Conservation (phyloP, 2,888 invertebrate genomes). For the Dicyrtomina minuta region DNA sequence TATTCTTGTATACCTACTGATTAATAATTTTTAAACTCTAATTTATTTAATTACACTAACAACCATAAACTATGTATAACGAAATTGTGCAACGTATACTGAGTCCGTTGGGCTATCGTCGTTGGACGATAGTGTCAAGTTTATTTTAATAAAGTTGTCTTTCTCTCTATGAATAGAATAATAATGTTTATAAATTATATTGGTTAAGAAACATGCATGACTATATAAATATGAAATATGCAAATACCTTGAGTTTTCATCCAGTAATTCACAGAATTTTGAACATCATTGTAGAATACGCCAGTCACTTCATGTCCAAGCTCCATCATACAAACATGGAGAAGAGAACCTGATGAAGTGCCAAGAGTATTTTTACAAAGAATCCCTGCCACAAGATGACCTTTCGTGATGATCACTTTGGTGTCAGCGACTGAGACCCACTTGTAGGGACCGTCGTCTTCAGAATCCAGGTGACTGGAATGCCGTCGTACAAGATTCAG, state of each 20-base stretch:
- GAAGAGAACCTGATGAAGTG: slow-evolving; percentile 92
- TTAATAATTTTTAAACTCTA: too few relatives aligned
- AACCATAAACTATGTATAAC: too few relatives aligned
- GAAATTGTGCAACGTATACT: too few relatives aligned
- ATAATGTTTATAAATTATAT: too few relatives aligned
- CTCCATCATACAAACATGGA: slow-evolving; percentile 97
- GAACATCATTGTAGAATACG: slow-evolving; percentile 97
- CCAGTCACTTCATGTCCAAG: slow-evolving; percentile 94
- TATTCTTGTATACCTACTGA: too few relatives aligned
- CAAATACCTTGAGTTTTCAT: too few relatives aligned
- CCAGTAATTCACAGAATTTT: slow-evolving; percentile 99
- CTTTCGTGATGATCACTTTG: slow-evolving; percentile 97
- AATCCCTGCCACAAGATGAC: slow-evolving; percentile 95
- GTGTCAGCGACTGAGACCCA: slow-evolving; percentile 99
- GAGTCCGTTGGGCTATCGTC: too few relatives aligned
- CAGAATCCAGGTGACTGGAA: slow-evolving; percentile 98
- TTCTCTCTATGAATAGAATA: too few relatives aligned
- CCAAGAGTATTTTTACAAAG: slow-evolving; percentile 97
- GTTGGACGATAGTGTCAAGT: too few relatives aligned
- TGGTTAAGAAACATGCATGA: too few relatives aligned
- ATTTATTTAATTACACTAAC: too few relatives aligned
- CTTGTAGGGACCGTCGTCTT: slow-evolving; percentile 96
- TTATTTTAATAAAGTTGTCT: slow-evolving; percentile 84
- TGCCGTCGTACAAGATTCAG: slow-evolving; percentile 98
- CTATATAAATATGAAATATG: too few relatives aligned